These are phyloP conservation scores for Apotomis betuletana DNA, from an alignment of 2,888 invertebrate genomes.

Conservation along the genomic window DNA sequence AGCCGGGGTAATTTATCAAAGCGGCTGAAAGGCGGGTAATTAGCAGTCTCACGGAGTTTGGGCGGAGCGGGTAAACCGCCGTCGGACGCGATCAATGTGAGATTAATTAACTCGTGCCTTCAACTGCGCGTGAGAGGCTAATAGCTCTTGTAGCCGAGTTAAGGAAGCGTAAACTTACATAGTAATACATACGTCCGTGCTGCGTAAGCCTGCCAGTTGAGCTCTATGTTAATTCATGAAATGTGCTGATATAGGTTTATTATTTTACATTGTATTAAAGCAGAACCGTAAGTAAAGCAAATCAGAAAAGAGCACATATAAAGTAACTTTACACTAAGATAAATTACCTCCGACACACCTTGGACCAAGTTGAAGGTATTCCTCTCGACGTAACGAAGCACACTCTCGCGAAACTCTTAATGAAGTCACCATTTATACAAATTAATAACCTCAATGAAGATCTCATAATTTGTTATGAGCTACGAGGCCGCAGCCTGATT, in stretches of 20 bases:
- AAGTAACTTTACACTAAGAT: too few species aligned
- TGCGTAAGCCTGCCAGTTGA: background rate
- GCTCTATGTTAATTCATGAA: background rate
- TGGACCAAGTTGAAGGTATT: too few species aligned
- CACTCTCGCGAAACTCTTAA: too few species aligned
- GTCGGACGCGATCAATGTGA: constrained; percentile 44
- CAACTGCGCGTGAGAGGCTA: constrained; percentile 15
- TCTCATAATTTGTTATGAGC: too few species aligned
- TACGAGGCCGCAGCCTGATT: too few species aligned
- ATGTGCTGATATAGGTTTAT: background rate
- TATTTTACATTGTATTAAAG: too few species aligned
- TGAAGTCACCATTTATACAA: too few species aligned
- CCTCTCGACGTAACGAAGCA: too few species aligned
- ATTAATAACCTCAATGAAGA: too few species aligned
- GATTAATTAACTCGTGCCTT: constrained; percentile 57
- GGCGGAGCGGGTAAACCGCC: constrained; percentile 54
- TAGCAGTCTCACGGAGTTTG: constrained; percentile 52
- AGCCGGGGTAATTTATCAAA: constrained; percentile 57
- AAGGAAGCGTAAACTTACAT: constrained; percentile 2
- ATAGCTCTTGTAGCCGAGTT: constrained; percentile 1
- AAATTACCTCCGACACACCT: too few species aligned
- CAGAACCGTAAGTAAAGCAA: too few species aligned
- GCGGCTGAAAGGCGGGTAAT: constrained; percentile 53
- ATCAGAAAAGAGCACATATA: too few species aligned
- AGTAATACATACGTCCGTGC: background rate